A percentile compares a stretch with the other conserved stretches of the same genome.
Conservation (phyloP, 1,140 invertebrate species). For the Rhizoglyphus robini region DNA sequence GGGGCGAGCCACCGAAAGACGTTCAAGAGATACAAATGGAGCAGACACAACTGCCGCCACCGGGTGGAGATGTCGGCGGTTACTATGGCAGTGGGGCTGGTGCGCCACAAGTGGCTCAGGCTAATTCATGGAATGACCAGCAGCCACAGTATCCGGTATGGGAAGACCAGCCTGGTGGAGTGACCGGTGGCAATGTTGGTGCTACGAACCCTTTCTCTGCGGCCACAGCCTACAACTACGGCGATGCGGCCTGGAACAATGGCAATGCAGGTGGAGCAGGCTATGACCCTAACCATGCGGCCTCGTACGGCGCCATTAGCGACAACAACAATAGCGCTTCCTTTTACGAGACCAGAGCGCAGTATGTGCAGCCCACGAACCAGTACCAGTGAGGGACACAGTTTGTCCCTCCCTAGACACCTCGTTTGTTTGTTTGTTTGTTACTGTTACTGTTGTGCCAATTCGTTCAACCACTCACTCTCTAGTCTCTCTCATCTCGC, state of each 20-base stretch:
- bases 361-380: slow-evolving; percentile 13
- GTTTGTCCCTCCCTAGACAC: too few species aligned
- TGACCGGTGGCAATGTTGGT: too few species aligned
- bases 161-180: background rate
- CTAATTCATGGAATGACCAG: background rate
- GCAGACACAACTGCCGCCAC: slow-evolving; percentile 1
- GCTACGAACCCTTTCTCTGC: background rate
- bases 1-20: slow-evolving; percentile 59
- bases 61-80: background rate
- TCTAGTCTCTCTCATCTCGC: background rate
- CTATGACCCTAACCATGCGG: background rate
- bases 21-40: slow-evolving; percentile 7
- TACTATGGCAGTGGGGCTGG: background rate
- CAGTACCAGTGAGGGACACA: background rate
- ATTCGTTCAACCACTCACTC: background rate
- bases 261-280: background rate
- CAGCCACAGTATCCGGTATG: background rate
- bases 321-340: background rate
- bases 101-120: background rate
- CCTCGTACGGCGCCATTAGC: background rate
- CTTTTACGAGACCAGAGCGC: slow-evolving; percentile 18
- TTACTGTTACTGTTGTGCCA: background rate
- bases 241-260: background rate
- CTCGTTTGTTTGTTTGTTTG: too few species aligned
- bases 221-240: background rate